Conservation (phyloP, 1,140 invertebrate species). For the Bombus haemorrhoidalis region DNA sequence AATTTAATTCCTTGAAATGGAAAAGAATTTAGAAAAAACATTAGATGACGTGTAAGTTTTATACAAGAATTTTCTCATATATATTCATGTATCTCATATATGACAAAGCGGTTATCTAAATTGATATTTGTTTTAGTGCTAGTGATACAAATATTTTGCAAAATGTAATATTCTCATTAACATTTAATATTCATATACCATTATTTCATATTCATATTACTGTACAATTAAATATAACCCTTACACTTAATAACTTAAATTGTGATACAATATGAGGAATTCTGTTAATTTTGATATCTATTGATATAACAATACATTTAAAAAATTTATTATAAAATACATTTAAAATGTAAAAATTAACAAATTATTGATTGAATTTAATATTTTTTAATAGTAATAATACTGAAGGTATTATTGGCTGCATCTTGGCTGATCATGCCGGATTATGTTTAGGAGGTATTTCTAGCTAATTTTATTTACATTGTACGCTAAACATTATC, state of each 20-base stretch:
- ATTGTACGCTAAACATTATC: neutral
- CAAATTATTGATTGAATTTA: constrained; percentile 11
- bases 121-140: constrained; percentile 12
- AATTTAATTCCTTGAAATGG: constrained; percentile 70
- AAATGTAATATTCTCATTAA: neutral
- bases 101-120: neutral
- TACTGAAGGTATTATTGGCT: constrained; percentile 73
- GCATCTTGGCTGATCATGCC: constrained; percentile 78
- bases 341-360: neutral
- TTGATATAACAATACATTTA: neutral
- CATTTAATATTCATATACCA: neutral
- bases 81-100: too few species aligned
- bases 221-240: neutral
- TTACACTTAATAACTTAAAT: neutral
- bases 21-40: constrained; percentile 77
- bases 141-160: neutral
- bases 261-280: neutral
- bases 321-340: neutral
- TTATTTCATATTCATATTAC: neutral
- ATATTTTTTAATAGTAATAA: constrained; percentile 66
- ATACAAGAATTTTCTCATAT: neutral
- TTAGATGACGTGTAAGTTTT: constrained; percentile 79
- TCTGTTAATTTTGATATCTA: too few species aligned
- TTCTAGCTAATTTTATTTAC: neutral
- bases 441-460: constrained; percentile 81